Evolutionary conservation across 2,113 vertebrate species (phyloP), one percentile per base, ranked within the genome.

Genomic region (Cebidichthys violaceus): DNA sequence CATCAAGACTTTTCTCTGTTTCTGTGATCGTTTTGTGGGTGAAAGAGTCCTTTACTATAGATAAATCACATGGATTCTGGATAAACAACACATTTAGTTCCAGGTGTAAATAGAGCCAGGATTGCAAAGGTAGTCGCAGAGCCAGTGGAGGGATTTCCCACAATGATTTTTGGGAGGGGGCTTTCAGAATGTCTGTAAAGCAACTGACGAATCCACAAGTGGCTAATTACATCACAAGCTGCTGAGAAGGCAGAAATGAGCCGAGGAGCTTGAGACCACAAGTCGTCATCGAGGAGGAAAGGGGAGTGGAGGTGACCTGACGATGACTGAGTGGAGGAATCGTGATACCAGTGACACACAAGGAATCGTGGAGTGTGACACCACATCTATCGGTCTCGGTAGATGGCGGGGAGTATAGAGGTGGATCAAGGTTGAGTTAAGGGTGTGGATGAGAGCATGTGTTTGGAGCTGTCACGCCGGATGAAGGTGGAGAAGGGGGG

Each of bases 401-500:
- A 18, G 52, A 74, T n/a, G 37, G 37, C 2, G 70, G 47, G 6
- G 69, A 1, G 47, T 7, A 45, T 4, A 52, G 50, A 9, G 70
- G 77, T 71, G 22, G 73, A 37, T 75, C 15, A 69, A 67, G 64
- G 75, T 84, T 70, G 69, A 14, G 43, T 39, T 66, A 24, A 80
- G 79, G 76, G 79, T 61, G 83, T 47, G 15, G 54, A 65, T 1
- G 17, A 3, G 55, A 73, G 54, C 72, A 84, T 81, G 60, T 84
- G 75, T 72, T 81, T 8, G 17, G 55, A 70, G n/a, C 6, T 17
- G 61, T 79, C 71, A 65, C 9, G 4, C 11, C 59, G 45, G 66
- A 79, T 64, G 57, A 64, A 80, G 54, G 39, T 83, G 82, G 78
- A 59, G 85, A 87, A 37, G 75, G 74, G 59, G 73, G 9, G 24